phyloP scores from a whole-genome alignment of 2,113 vertebrate species.

The Daphoenositta chrysoptera region DNA sequence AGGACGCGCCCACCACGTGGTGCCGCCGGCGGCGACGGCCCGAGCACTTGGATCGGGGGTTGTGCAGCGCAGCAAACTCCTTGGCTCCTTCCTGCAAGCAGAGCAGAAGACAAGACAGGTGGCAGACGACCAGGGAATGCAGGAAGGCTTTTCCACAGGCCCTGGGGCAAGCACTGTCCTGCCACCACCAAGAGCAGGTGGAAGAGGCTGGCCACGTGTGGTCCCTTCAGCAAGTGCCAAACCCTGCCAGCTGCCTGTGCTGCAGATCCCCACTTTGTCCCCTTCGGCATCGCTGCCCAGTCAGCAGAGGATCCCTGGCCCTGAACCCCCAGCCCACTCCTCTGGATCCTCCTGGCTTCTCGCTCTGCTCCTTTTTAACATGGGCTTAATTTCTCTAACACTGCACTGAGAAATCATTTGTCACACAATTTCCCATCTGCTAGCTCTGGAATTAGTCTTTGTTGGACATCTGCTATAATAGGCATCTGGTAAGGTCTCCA shows the following conservation, averaged over 20 bases:
- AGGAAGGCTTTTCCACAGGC: not conserved
- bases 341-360: not conserved
- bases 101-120: not conserved
- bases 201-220: accelerated
- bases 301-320: not conserved
- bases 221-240: not conserved
- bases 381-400: not conserved
- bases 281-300: accelerated
- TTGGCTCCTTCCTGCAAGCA: slow-evolving; percentile 91
- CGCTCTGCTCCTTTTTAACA: not conserved
- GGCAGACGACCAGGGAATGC: not conserved
- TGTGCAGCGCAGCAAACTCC: slow-evolving; percentile 92
- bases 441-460: not conserved
- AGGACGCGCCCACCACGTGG: slow-evolving; percentile 74
- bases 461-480: not conserved
- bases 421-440: not conserved
- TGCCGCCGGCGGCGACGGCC: slow-evolving; percentile 82
- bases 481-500: not conserved
- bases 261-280: not conserved
- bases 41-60: slow-evolving; percentile 84
- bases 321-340: not conserved
- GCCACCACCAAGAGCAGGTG: not conserved
- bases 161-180: not conserved
- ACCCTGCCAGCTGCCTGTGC: not conserved
- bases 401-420: not conserved